These are phyloP conservation scores for Meteorus colon DNA, from an alignment of 2,888 invertebrate genomes.

Conservation along the genomic window DNA sequence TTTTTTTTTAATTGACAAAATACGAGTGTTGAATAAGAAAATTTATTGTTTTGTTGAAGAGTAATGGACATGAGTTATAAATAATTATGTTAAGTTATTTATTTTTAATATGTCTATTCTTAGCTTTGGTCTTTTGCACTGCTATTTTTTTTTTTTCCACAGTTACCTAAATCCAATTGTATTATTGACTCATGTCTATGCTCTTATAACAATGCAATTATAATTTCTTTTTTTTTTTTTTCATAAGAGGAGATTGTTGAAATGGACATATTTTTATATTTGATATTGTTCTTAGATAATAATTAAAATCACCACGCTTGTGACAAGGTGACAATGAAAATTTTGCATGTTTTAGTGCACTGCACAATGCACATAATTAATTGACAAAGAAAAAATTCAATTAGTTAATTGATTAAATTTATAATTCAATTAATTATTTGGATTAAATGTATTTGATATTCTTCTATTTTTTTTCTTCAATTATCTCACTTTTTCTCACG, in stretches of 20 bases:
- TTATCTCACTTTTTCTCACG: not conserved
- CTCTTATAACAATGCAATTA: slow-evolving; percentile 42
- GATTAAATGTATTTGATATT: not conserved
- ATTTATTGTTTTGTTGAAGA: slow-evolving; percentile 19
- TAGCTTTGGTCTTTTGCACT: slow-evolving; percentile 22
- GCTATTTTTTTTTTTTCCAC: slow-evolving; percentile 9
- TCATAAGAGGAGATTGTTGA: slow-evolving; percentile 33
- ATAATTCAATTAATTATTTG: not conserved
- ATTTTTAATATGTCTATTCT: slow-evolving; percentile 16
- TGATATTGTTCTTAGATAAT: slow-evolving; percentile 9
- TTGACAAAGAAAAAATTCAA: not conserved
- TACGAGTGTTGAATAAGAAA: not conserved
- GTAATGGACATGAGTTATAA: slow-evolving; percentile 31
- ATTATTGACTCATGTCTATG: slow-evolving; percentile 42
- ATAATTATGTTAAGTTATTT: not conserved
- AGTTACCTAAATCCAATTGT: not conserved
- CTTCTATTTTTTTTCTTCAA: not conserved
- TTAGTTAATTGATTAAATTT: not conserved
- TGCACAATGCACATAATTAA: slow-evolving; percentile 21
- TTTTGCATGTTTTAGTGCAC: slow-evolving; percentile 17
- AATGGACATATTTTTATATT: slow-evolving; percentile 43
- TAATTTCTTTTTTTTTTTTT: slow-evolving; percentile 31
- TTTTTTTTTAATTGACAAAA: not conserved
- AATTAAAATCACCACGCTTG: slow-evolving; percentile 15
- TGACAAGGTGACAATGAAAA: not conserved